These are phyloP conservation scores for Cryptus viduatorius DNA, from an alignment of 2,888 invertebrate genomes.

Conservation along the genomic window DNA sequence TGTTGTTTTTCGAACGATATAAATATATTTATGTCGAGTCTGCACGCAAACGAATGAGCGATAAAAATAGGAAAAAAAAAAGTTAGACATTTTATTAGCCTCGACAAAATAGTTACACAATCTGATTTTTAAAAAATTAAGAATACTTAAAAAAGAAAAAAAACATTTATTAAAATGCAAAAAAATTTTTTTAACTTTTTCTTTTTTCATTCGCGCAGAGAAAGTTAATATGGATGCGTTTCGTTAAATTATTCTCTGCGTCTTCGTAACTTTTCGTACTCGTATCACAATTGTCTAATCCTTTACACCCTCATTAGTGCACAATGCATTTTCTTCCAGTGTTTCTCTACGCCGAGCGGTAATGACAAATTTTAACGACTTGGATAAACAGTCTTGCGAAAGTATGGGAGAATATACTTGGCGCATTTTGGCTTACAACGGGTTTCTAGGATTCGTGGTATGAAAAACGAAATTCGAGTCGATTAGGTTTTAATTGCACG, in stretches of 20 bases:
- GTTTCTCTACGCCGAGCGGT: no score
- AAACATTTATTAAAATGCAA: not conserved
- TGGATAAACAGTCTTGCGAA: not conserved
- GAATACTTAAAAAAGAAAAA: not conserved
- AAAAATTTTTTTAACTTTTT: not conserved
- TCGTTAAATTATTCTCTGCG: no score
- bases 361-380: no score
- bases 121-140: no score
- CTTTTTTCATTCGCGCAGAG: no score
- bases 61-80: constrained; percentile 4
- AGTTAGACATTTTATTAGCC: not conserved
- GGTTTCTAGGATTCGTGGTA: no score
- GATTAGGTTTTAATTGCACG: constrained; percentile 41
- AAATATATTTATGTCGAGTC: constrained; percentile 18
- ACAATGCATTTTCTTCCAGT: no score
- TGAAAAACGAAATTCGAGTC: constrained; percentile 29
- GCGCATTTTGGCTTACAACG: not conserved
- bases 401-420: constrained; percentile 2
- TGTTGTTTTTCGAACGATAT: not conserved
- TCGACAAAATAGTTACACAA: not conserved
- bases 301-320: no score
- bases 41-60: constrained; percentile 20
- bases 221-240: no score
- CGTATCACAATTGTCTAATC: no score
- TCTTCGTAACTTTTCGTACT: no score